phyloP scores from a whole-genome alignment of 2,888 invertebrate genomes.

The Conistra vaccinii region DNA sequence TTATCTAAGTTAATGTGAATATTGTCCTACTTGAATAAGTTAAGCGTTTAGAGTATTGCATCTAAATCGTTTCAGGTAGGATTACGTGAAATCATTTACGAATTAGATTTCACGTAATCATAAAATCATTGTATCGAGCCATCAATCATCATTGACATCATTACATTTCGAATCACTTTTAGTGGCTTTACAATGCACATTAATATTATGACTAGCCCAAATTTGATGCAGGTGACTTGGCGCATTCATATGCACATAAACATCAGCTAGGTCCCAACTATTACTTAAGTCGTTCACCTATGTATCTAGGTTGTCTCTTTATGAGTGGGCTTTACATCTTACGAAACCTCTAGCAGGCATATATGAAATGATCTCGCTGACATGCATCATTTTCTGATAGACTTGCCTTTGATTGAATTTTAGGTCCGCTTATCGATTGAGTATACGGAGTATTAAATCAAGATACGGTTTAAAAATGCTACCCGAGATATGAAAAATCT shows the following conservation, averaged over 20 bases:
- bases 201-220: conserved; percentile 28
- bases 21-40: conserved; percentile 7
- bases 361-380: conserved; percentile 42
- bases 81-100: conserved; percentile 32
- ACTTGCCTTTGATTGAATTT: background rate
- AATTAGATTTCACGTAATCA: conserved; percentile 31
- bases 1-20: conserved; percentile 13
- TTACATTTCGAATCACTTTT: conserved; percentile 21
- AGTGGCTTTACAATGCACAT: conserved; percentile 15
- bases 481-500: background rate
- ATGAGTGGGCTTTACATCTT: conserved; percentile 71
- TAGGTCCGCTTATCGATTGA: background rate
- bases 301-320: conserved; percentile 75
- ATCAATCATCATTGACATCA: conserved; percentile 43
- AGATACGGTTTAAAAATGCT: background rate
- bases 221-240: conserved; percentile 39
- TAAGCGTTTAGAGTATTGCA: background rate
- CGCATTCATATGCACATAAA: conserved; percentile 51
- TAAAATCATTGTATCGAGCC: conserved; percentile 21
- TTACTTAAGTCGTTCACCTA: conserved; percentile 74
- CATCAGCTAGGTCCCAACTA: conserved; percentile 56
- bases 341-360: conserved; percentile 61
- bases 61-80: conserved; percentile 13
- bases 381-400: conserved; percentile 11
- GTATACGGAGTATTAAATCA: background rate